Evolutionary conservation across 2,797 vertebrate species (phyloP).

Genomic region (Danionella dracula): DNA sequence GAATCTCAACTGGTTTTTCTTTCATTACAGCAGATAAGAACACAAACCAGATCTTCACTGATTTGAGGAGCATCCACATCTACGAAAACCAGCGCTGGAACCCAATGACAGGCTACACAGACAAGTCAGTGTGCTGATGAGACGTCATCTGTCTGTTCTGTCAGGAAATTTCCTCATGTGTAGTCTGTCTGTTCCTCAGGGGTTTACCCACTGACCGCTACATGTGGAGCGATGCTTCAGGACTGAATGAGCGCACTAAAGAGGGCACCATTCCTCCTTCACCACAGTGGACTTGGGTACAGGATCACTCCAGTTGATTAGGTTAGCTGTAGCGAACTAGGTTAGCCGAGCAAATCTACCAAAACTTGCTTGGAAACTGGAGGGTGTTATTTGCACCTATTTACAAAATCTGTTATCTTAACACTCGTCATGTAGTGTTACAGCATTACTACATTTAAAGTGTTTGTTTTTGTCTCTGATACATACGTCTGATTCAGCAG

Average conservation of each 20-base stretch:
- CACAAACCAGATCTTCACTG: conserved; percentile 62
- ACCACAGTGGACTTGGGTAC: conserved; percentile 91
- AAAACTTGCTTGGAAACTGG: too few relatives aligned
- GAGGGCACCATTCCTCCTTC: conserved; percentile 82
- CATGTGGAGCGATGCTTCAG: conserved; percentile 93
- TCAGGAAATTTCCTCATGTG: not conserved
- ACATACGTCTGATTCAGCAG: conserved; percentile 67
- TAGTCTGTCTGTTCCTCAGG: conserved; percentile 56
- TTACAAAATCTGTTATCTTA: too few relatives aligned
- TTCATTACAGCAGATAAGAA: too few relatives aligned
- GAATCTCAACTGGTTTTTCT: too few relatives aligned
- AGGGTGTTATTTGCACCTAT: too few relatives aligned
- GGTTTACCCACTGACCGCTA: conserved; percentile 91
- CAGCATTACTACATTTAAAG: too few relatives aligned
- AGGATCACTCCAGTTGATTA: not conserved
- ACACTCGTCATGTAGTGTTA: too few relatives aligned
- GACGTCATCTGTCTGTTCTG: not conserved
- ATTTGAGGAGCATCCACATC: conserved; percentile 81
- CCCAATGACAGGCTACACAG: conserved; percentile 90
- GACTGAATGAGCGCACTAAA: conserved; percentile 89
- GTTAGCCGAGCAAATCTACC: too few relatives aligned
- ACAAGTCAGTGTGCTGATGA: conserved; percentile 69
- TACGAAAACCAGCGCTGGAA: conserved; percentile 99
- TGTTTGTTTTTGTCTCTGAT: too few relatives aligned
- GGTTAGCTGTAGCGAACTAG: too few relatives aligned